phyloP scores from a whole-genome alignment of 2,113 vertebrate species.

The Ammodramus savannarum region DNA sequence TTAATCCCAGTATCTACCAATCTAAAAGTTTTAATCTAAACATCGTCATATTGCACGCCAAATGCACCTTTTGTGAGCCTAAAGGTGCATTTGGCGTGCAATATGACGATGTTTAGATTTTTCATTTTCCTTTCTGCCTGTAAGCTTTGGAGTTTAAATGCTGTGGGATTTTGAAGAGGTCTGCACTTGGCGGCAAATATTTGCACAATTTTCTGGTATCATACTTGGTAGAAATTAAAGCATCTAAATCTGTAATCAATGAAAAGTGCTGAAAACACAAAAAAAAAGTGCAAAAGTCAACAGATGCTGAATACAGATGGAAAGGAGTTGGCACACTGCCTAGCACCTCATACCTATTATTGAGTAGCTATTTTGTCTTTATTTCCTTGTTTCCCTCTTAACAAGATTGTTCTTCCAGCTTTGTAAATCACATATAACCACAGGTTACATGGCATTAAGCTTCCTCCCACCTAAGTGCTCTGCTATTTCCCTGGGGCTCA shows the following conservation, averaged over 20 bases:
- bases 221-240: not conserved
- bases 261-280: not conserved
- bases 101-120: no score
- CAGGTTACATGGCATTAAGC: not conserved
- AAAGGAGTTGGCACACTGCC: not conserved
- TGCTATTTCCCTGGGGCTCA: not conserved
- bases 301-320: slow-evolving; percentile 25
- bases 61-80: not conserved
- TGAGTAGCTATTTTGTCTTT: slow-evolving; percentile 20
- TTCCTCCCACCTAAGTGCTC: not conserved
- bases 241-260: slow-evolving; percentile 10
- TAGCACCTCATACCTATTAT: slow-evolving; percentile 12
- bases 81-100: no score
- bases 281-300: not conserved
- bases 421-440: not conserved
- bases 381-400: slow-evolving; percentile 31
- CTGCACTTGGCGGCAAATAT: not conserved
- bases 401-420: slow-evolving; percentile 9
- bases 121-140: not conserved
- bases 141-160: not conserved
- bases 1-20: not conserved
- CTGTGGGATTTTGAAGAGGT: not conserved
- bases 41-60: not conserved
- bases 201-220: not conserved
- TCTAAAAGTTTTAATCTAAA: not conserved